phyloP scores from a whole-genome alignment of 2,797 vertebrate species.

The Bucorvus abyssinicus region DNA sequence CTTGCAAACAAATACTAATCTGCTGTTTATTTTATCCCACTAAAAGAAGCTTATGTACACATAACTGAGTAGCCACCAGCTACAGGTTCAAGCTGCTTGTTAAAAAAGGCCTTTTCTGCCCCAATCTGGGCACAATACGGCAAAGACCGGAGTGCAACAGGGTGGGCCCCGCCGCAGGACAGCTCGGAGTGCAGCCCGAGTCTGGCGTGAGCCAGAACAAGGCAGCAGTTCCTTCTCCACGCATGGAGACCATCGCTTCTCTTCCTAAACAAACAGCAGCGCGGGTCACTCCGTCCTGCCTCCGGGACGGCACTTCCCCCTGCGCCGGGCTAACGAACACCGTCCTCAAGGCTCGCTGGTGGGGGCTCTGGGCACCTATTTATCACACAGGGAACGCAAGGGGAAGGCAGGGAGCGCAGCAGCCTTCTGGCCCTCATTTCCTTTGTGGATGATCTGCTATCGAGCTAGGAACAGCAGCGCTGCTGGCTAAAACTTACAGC shows the following conservation, averaged over 20 bases:
- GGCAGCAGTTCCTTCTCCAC: background rate
- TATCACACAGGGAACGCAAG: background rate
- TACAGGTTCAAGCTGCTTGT: background rate
- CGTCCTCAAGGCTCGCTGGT: background rate
- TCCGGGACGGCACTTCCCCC: background rate
- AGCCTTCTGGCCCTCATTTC: background rate
- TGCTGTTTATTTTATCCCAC: background rate
- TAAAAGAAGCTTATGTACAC: background rate
- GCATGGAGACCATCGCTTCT: slow-evolving; percentile 1
- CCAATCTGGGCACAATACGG: background rate
- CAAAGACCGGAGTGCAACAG: rapidly evolving
- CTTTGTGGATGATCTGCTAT: background rate
- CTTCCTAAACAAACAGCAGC: background rate
- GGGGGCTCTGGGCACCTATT: background rate
- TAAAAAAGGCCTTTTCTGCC: background rate
- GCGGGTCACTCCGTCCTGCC: background rate
- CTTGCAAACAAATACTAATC: background rate
- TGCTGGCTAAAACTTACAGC: background rate
- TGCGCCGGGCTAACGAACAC: background rate
- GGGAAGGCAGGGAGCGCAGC: background rate
- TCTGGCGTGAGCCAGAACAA: background rate
- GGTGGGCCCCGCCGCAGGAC: background rate
- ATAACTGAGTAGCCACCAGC: background rate
- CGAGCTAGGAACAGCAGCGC: background rate
- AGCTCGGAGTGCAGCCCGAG: background rate